A percentile compares a stretch with the other conserved stretches of the same genome.
phyloP scores from a whole-genome alignment of 1,140 invertebrate genomes.

The Odontomachus brunneus region DNA sequence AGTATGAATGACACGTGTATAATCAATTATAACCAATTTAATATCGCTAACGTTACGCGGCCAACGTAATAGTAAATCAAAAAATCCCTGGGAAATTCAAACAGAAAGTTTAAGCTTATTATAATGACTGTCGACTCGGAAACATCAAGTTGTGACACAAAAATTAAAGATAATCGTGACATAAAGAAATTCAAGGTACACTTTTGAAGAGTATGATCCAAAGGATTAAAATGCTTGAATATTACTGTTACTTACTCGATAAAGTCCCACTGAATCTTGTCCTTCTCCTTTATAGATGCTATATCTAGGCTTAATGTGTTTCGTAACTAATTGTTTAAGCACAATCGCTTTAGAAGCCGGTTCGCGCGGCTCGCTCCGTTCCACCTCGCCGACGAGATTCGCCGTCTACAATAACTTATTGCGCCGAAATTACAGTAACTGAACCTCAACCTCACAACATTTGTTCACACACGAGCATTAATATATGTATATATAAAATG shows the following conservation, averaged over 20 bases:
- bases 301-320: conserved; percentile 72
- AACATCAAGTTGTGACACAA: conserved; percentile 19
- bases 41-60: neutral
- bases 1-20: conserved; percentile 44
- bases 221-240: neutral
- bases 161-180: neutral
- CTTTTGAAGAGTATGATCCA: conserved; percentile 9
- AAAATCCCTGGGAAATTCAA: conserved; percentile 10
- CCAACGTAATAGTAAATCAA: conserved; percentile 22
- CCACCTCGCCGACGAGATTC: conserved; percentile 67
- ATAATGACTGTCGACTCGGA: conserved; percentile 20
- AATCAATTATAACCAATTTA: conserved; percentile 41
- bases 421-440: conserved; percentile 75
- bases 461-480: neutral
- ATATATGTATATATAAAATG: neutral
- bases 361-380: conserved; percentile 59
- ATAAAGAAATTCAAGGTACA: conserved; percentile 54
- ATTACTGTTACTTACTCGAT: neutral
- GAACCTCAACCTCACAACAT: neutral
- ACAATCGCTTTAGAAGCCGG: conserved; percentile 72
- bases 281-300: conserved; percentile 57
- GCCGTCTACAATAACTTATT: conserved; percentile 73
- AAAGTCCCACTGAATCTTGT: neutral
- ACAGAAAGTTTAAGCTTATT: conserved; percentile 18
- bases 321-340: conserved; percentile 73